phyloP scores from a whole-genome alignment of 1,140 invertebrate species.

The Drosophila arawakana region DNA sequence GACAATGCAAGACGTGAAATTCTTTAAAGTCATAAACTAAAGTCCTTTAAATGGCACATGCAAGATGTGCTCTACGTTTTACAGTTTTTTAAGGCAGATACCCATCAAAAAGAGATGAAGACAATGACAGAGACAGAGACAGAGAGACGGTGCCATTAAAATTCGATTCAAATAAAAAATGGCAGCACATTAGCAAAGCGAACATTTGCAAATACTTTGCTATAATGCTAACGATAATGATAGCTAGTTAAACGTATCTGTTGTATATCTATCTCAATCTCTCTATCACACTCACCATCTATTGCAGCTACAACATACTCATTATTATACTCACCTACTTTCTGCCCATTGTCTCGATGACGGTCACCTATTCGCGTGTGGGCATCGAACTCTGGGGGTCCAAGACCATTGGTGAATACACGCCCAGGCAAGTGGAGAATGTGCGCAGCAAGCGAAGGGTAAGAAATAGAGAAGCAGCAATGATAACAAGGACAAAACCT shows the following conservation, averaged over 20 bases:
- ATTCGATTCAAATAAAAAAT: constrained; percentile 61
- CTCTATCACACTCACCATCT: not conserved
- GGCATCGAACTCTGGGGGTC: constrained; percentile 97
- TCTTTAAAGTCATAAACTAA: constrained; percentile 30
- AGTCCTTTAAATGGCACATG: constrained; percentile 21
- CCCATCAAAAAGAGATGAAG: constrained; percentile 21
- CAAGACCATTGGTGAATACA: constrained; percentile 97
- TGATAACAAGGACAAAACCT: constrained; percentile 8
- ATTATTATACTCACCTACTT: constrained; percentile 97
- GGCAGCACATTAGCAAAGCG: constrained; percentile 12
- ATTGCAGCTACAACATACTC: constrained; percentile 92
- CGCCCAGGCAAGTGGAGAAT: constrained; percentile 94
- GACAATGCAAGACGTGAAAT: not conserved
- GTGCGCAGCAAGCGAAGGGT: constrained; percentile 97
- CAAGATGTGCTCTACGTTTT: constrained; percentile 53
- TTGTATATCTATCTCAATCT: not conserved
- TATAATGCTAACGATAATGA: constrained; percentile 24
- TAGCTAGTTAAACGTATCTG: constrained; percentile 26
- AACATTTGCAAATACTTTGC: not conserved
- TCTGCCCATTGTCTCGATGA: constrained; percentile 96
- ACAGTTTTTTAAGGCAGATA: constrained; percentile 49
- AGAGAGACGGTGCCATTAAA: constrained; percentile 65
- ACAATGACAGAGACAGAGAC: no score
- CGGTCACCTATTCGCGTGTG: constrained; percentile 95
- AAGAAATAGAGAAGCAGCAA: constrained; percentile 77